Evolutionary conservation across 2,797 vertebrate genomes (phyloP).

Genomic region (Carduelis carduelis): DNA sequence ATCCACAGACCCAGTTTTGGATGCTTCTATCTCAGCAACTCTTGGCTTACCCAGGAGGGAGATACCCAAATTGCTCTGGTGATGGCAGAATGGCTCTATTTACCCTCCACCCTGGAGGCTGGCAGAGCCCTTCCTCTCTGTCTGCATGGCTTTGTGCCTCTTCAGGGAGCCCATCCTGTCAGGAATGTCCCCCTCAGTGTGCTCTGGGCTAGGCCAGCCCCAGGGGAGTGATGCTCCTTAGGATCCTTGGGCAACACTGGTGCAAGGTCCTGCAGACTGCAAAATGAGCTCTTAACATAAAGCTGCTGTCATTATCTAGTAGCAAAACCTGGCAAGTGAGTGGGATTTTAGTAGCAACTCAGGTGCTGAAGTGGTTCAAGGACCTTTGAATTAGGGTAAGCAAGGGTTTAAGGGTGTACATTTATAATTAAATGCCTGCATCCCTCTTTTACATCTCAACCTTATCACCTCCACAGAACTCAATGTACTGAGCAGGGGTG

Average conservation of each 20-base stretch:
- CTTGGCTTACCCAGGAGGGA: neutral
- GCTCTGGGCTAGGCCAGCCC: neutral
- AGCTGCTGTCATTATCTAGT: neutral
- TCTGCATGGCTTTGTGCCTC: accelerated
- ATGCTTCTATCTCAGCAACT: neutral
- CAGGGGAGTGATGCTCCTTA: neutral
- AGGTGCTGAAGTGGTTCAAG: neutral
- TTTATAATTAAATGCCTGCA: neutral
- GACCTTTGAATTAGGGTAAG: neutral
- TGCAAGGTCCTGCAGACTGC: neutral
- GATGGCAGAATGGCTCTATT: neutral
- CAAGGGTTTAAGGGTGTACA: neutral
- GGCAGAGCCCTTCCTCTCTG: neutral
- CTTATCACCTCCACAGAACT: neutral
- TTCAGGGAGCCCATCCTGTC: accelerated
- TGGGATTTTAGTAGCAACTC: neutral
- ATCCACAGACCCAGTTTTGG: neutral
- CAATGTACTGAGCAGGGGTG: neutral
- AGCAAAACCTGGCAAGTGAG: neutral
- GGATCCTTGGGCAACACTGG: neutral
- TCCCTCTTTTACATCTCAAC: neutral
- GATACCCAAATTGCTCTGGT: neutral
- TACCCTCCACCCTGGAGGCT: neutral
- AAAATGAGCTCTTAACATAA: neutral
- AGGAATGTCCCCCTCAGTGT: neutral